Base-by-base conservation (phyloP, 2,888 invertebrate species). In the Dolomedes plantarius region DNA sequence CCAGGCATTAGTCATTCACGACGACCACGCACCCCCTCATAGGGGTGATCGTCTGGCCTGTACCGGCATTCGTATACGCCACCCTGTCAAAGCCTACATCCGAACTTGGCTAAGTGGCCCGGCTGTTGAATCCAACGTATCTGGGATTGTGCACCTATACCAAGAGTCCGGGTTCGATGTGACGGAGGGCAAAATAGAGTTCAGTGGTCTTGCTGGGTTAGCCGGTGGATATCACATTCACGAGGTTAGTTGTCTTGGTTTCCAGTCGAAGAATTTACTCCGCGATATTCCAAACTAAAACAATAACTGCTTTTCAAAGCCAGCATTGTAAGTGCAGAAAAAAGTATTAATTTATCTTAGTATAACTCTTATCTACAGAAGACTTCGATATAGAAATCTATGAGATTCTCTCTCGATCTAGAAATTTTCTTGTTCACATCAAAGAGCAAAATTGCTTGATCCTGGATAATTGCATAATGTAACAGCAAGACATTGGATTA, bases 21-120 rank as follows among this genome's bases (percentile, higher is more conserved):
- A 96, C 90, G 97, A 97, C 90, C 94, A 95, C 90, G 96, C 96
- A 0, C 97, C 97, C 0, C 94, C 95, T 87, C 97, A 97, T 0
- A 92, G 97, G 88, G 97, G 97, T 16, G 96, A 97, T 91, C 92
- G 97, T 87, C 92, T 98, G 90, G 97, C 96, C 0, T 98, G 98
- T 91, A 95, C 97, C 9, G 93, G 94, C 96, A 88, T 89, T 29
- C 41, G 76, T 16, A 67, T 77, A 19, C 32, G 76, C 9, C 89
- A 89, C 77, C 88, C 87, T 1, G 65, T 89, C 1, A 87, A 82
- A 32, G 89, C 89, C 1, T 50, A 87, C 9, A 88, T 89, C 6
- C 71, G 80, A 23, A 39, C 67, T 5, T 89, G 89, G 89, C 23
- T 83, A 32, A 80, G 77, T 39, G 88, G 87, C 32, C 73, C 87